These are phyloP conservation scores for Carlito syrichta DNA, from an alignment of 2,113 vertebrate genomes.

Conservation along the genomic window DNA sequence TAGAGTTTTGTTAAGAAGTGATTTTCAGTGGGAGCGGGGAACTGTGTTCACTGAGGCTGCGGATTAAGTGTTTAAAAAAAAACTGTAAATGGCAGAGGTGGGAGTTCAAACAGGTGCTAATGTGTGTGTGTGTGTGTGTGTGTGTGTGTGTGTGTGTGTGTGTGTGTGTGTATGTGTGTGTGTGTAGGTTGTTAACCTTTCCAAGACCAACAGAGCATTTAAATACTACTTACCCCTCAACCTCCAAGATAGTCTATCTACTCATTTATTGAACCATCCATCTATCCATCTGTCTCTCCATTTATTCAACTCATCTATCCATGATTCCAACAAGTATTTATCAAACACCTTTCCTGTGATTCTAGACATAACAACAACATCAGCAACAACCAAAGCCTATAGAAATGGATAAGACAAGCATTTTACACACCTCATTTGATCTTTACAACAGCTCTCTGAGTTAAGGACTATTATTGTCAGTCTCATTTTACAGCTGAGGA, in stretches of 20 bases:
- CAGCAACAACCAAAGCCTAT: neutral
- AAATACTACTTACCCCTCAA: neutral
- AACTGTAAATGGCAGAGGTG: neutral
- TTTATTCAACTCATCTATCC: neutral
- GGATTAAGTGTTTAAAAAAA: no score
- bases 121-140: neutral
- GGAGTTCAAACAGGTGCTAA: neutral
- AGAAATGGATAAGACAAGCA: neutral
- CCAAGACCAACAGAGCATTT: neutral
- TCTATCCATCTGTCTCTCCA: neutral
- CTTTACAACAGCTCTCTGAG: neutral
- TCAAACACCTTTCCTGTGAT: neutral
- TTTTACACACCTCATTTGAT: neutral
- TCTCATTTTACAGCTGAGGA: neutral
- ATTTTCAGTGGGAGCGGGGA: neutral
- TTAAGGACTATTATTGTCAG: neutral
- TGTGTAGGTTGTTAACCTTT: neutral
- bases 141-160: neutral
- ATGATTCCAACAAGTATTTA: neutral
- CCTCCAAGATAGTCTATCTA: neutral
- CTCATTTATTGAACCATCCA: neutral
- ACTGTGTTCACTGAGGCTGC: neutral
- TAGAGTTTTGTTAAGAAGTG: conserved; percentile 56
- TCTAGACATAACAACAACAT: neutral
- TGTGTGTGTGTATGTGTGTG: neutral